phyloP scores from a whole-genome alignment of 2,888 invertebrate species.

The Notodonta ziczac region DNA sequence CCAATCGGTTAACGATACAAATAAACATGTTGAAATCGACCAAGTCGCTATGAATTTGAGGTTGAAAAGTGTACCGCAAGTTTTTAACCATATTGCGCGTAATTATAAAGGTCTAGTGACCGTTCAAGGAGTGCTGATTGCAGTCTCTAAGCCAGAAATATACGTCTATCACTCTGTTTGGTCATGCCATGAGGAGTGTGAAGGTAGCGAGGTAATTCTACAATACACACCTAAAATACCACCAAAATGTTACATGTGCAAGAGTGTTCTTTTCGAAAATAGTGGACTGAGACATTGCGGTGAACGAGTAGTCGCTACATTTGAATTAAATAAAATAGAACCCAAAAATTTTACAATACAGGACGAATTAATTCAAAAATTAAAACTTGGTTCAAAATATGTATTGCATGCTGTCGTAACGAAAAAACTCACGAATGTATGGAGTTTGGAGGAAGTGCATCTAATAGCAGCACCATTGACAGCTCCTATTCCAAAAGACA shows the following conservation, averaged over 20 bases:
- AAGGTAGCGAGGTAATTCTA: slow-evolving; percentile 69
- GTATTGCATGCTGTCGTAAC: slow-evolving; percentile 52
- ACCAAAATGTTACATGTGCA: slow-evolving; percentile 69
- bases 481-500: slow-evolving; percentile 52
- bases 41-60: slow-evolving; percentile 64
- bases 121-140: slow-evolving; percentile 60
- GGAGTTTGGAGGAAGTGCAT: slow-evolving; percentile 60
- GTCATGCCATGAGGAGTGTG: slow-evolving; percentile 79
- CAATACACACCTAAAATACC: slow-evolving; percentile 67
- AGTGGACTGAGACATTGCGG: slow-evolving; percentile 70
- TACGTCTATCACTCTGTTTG: slow-evolving; percentile 74
- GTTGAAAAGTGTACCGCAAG: slow-evolving; percentile 56
- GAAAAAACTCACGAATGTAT: slow-evolving; percentile 58
- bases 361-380: slow-evolving; percentile 52
- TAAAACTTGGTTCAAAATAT: slow-evolving; percentile 60
- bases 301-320: slow-evolving; percentile 63
- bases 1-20: slow-evolving; percentile 46
- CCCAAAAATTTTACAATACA: neutral
- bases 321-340: slow-evolving; percentile 43
- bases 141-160: slow-evolving; percentile 58
- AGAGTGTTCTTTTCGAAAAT: slow-evolving; percentile 69
- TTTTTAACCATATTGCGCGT: slow-evolving; percentile 41
- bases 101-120: slow-evolving; percentile 54
- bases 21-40: slow-evolving; percentile 43
- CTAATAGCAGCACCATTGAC: slow-evolving; percentile 53